Conservation (phyloP, 2,888 invertebrate genomes). For the Cantharis flavilabris region DNA sequence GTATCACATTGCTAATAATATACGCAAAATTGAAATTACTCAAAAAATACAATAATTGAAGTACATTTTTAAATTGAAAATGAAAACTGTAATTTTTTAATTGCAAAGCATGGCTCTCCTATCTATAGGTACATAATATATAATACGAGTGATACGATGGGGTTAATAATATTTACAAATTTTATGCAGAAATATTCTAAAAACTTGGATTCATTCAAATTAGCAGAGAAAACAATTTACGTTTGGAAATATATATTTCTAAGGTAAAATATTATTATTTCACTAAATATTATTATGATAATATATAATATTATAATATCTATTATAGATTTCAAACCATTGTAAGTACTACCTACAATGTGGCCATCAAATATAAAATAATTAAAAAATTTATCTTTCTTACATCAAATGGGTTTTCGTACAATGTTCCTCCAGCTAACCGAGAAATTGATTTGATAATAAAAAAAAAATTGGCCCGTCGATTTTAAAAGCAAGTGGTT, state of each 20-base stretch:
- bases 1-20: conserved; percentile 17
- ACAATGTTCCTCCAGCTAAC: neutral
- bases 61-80: neutral
- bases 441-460: neutral
- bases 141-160: neutral
- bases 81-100: neutral
- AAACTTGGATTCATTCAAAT: neutral
- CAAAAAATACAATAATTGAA: neutral
- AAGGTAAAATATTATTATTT: no score
- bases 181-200: neutral
- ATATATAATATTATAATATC: no score
- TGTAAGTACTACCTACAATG: no score
- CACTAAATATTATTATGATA: no score
- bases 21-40: conserved; percentile 15
- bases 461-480: neutral
- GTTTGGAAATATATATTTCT: neutral
- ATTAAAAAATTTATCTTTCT: no score
- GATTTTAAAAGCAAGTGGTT: conserved; percentile 25
- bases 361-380: no score
- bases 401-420: no score
- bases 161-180: neutral
- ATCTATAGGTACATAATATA: neutral
- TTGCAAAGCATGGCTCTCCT: neutral
- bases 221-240: neutral
- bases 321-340: no score